These are phyloP conservation scores for Chalcis sispes DNA, from an alignment of 2,888 invertebrate genomes.

Conservation along the genomic window DNA sequence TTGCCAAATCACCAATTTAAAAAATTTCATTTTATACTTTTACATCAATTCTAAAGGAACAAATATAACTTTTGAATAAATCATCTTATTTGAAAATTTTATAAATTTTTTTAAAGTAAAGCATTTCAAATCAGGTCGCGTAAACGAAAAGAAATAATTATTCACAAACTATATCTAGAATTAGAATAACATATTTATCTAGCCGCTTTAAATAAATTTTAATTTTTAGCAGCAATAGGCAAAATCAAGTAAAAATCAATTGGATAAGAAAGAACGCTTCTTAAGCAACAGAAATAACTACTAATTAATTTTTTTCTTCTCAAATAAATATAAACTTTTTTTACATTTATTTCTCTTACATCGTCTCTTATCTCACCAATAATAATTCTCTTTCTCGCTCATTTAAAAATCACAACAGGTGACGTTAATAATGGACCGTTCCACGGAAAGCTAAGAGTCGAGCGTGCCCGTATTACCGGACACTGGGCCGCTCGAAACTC, in stretches of 20 bases:
- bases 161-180: conserved; percentile 35
- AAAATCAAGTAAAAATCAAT: conserved; percentile 50
- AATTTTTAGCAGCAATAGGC: conserved; percentile 34
- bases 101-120: conserved; percentile 33
- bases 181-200: conserved; percentile 30
- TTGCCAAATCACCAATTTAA: conserved; percentile 31
- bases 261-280: conserved; percentile 36
- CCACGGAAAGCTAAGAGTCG: conserved; percentile 33
- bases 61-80: conserved; percentile 20
- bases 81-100: conserved; percentile 16
- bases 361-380: conserved; percentile 28
- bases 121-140: background rate
- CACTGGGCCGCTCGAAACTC: conserved; percentile 23
- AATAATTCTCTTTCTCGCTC: conserved; percentile 21
- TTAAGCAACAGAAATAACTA: conserved; percentile 39
- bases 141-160: conserved; percentile 36
- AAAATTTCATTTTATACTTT: conserved; percentile 8
- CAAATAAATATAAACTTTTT: conserved; percentile 52
- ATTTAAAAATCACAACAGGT: conserved; percentile 21
- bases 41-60: conserved; percentile 27
- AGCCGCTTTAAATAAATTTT: conserved; percentile 46
- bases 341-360: conserved; percentile 33
- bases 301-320: conserved; percentile 19
- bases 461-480: conserved; percentile 17
- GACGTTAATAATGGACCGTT: conserved; percentile 32